phyloP scores from a whole-genome alignment of 2,888 invertebrate species.

The Sminthurinus aureus region DNA sequence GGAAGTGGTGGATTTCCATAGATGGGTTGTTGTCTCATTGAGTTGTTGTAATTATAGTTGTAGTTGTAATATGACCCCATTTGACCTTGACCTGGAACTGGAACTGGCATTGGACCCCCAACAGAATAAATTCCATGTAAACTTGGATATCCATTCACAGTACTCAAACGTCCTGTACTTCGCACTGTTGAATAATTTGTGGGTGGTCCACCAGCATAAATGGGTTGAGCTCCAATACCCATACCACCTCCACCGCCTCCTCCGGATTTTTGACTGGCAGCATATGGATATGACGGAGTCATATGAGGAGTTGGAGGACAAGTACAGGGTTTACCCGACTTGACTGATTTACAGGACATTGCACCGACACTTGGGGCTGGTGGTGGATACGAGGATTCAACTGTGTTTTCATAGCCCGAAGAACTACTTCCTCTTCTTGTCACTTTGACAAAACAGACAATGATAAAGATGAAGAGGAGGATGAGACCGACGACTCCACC shows the following conservation, averaged over 20 bases:
- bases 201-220: slow-evolving; percentile 60
- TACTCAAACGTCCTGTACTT: slow-evolving; percentile 61
- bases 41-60: slow-evolving; percentile 44
- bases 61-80: slow-evolving; percentile 39
- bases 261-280: slow-evolving; percentile 57
- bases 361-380: slow-evolving; percentile 60
- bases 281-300: too few relatives aligned
- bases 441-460: slow-evolving; percentile 80
- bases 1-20: slow-evolving; percentile 53
- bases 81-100: slow-evolving; percentile 35
- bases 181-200: slow-evolving; percentile 72
- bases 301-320: slow-evolving; percentile 60
- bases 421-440: slow-evolving; percentile 67
- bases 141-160: slow-evolving; percentile 60
- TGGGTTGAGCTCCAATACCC: not conserved
- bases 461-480: slow-evolving; percentile 84
- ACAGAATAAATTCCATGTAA: slow-evolving; percentile 62
- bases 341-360: slow-evolving; percentile 57
- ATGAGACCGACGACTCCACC: slow-evolving; percentile 92
- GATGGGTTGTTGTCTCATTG: slow-evolving; percentile 45
- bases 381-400: slow-evolving; percentile 62
- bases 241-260: not conserved
- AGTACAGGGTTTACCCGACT: too few relatives aligned
- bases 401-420: not conserved
- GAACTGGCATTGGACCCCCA: slow-evolving; percentile 63